These are phyloP conservation scores for Dipodomys merriami DNA, from an alignment of 2,113 vertebrate genomes.

Conservation along the genomic window DNA sequence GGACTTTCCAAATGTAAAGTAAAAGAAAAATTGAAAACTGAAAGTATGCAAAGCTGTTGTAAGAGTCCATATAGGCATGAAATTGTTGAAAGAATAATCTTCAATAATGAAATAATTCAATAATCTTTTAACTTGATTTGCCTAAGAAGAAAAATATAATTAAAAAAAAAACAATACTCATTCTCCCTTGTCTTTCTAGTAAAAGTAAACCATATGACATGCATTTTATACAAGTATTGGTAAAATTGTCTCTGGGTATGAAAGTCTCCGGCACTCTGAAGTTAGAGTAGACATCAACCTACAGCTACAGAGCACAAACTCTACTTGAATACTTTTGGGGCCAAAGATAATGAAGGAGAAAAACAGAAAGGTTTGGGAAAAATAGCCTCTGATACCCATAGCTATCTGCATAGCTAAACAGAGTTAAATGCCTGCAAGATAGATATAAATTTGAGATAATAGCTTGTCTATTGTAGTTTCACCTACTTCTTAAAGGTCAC, in stretches of 20 bases:
- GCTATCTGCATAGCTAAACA: background rate
- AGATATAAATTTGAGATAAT: background rate
- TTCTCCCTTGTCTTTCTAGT: background rate
- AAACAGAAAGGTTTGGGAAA: background rate
- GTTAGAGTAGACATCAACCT: background rate
- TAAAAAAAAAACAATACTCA: background rate
- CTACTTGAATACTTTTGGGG: background rate
- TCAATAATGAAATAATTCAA: background rate
- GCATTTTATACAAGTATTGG: background rate
- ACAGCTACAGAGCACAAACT: background rate
- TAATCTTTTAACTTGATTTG: background rate
- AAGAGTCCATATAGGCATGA: background rate
- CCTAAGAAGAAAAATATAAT: background rate
- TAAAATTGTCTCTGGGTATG: background rate
- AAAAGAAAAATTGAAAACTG: background rate
- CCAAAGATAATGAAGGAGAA: background rate
- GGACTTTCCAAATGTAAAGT: background rate
- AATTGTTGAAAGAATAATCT: slow-evolving; percentile 20
- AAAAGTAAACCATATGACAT: background rate
- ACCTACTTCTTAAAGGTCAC: background rate
- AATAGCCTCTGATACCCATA: background rate
- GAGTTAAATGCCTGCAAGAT: background rate
- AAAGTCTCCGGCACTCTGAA: background rate
- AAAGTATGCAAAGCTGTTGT: background rate
- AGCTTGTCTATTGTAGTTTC: background rate